Evolutionary conservation across 2,888 invertebrate species (phyloP).

Genomic region (Caenorhabditis sinica): DNA sequence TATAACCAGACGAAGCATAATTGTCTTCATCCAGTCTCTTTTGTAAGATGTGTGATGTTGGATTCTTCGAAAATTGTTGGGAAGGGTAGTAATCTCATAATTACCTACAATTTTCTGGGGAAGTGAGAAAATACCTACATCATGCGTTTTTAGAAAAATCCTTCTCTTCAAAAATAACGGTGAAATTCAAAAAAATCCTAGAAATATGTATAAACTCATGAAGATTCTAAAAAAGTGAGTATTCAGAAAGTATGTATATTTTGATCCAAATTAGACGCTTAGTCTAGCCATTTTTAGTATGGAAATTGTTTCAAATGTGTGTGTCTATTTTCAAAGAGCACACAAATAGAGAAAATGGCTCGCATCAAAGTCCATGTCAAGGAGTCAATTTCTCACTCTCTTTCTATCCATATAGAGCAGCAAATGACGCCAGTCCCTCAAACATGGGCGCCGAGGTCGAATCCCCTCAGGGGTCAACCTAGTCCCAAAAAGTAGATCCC

Average conservation of each 20-base stretch:
- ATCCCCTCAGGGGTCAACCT: constrained; percentile 29
- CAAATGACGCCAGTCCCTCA: constrained; percentile 44
- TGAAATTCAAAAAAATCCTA: too few species aligned
- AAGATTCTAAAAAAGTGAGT: too few species aligned
- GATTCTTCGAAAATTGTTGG: constrained; percentile 7
- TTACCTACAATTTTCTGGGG: constrained; percentile 39
- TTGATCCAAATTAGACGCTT: too few species aligned
- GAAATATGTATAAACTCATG: too few species aligned
- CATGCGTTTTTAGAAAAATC: neutral
- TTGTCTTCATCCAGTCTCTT: constrained; percentile 23
- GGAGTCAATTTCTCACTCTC: constrained; percentile 34
- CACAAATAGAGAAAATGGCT: neutral
- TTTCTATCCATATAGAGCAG: constrained; percentile 20
- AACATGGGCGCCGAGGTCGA: constrained; percentile 13
- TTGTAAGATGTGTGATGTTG: constrained; percentile 18
- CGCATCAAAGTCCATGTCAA: constrained; percentile 43
- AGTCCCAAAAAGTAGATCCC: neutral
- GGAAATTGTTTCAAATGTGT: neutral
- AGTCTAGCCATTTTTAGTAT: neutral
- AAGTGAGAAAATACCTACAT: constrained; percentile 16
- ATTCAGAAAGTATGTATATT: too few species aligned
- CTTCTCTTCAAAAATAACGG: too few species aligned
- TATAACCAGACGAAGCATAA: constrained; percentile 1
- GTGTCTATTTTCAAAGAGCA: neutral
- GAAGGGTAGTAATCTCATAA: constrained; percentile 33